Conservation (phyloP, 2,113 vertebrate species). For the Gasterosteus aculeatus region DNA sequence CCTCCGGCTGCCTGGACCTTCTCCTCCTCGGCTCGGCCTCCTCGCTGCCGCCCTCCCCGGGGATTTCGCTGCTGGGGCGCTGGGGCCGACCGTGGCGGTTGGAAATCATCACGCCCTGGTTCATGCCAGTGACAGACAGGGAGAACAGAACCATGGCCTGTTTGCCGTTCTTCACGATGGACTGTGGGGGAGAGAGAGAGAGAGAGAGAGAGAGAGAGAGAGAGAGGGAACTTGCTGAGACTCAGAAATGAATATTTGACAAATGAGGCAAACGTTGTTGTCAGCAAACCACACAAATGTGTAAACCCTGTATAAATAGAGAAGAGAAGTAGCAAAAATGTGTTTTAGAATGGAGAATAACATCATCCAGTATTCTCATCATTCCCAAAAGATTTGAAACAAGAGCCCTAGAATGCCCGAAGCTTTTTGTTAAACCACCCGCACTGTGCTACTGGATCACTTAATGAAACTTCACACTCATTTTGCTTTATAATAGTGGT, state of each 20-base stretch:
- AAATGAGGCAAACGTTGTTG: neutral
- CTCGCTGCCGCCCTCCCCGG: constrained; percentile 76
- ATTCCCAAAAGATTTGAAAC: neutral
- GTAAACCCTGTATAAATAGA: neutral
- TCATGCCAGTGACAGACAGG: constrained; percentile 92
- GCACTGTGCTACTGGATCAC: neutral
- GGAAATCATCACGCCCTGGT: constrained; percentile 87
- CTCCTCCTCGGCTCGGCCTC: constrained; percentile 83
- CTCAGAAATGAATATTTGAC: neutral
- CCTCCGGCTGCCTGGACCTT: constrained; percentile 64
- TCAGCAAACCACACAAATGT: neutral
- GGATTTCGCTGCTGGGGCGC: constrained; percentile 76
- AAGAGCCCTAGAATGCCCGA: neutral
- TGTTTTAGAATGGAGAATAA: neutral
- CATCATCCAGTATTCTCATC: neutral
- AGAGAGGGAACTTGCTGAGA: constrained; percentile 5
- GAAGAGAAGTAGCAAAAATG: neutral
- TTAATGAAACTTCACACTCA: neutral
- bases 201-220: constrained; percentile 7
- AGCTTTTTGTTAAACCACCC: neutral
- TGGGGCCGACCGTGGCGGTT: constrained; percentile 83
- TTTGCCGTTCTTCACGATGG: constrained; percentile 90
- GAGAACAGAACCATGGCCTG: constrained; percentile 95
- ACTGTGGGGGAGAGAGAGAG: constrained; percentile 72
- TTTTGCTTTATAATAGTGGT: neutral